Evolutionary conservation across 1,140 invertebrate genomes (phyloP).

Genomic region (Atta texana): DNA sequence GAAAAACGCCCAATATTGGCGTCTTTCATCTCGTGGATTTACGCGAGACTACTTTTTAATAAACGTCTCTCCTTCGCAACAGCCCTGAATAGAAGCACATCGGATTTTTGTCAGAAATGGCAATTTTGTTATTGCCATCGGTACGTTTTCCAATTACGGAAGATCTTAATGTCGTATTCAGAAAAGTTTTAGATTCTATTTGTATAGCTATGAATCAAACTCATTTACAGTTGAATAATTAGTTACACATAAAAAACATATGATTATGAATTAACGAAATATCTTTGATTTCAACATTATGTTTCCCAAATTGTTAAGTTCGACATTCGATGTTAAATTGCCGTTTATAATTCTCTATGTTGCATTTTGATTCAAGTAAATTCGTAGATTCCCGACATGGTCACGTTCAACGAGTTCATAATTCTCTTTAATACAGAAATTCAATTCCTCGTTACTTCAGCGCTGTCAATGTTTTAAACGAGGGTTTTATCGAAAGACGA

Average conservation of each 20-base stretch:
- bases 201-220: slow-evolving; percentile 3
- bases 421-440: slow-evolving; percentile 3
- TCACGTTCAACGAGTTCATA: not conserved
- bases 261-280: slow-evolving; percentile 9
- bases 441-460: slow-evolving; percentile 44
- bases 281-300: not conserved
- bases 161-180: slow-evolving; percentile 6
- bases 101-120: slow-evolving; percentile 1
- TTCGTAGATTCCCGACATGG: not conserved
- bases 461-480: slow-evolving; percentile 10
- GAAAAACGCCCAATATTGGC: slow-evolving; percentile 44
- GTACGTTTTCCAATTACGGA: not conserved
- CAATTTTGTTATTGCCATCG: slow-evolving; percentile 27
- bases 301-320: not conserved
- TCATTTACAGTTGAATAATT: slow-evolving; percentile 47
- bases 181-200: not conserved
- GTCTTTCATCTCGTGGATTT: slow-evolving; percentile 41
- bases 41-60: slow-evolving; percentile 54
- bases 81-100: not conserved
- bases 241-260: slow-evolving; percentile 24
- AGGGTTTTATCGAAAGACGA: slow-evolving; percentile 20
- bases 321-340: not conserved
- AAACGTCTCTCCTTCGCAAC: slow-evolving; percentile 30
- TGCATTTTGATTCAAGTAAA: not conserved
- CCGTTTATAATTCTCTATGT: not conserved